Evolutionary conservation across 1,140 invertebrate species (phyloP), one percentile per base, ranked within the genome.

Genomic region (Penaeus indicus): DNA sequence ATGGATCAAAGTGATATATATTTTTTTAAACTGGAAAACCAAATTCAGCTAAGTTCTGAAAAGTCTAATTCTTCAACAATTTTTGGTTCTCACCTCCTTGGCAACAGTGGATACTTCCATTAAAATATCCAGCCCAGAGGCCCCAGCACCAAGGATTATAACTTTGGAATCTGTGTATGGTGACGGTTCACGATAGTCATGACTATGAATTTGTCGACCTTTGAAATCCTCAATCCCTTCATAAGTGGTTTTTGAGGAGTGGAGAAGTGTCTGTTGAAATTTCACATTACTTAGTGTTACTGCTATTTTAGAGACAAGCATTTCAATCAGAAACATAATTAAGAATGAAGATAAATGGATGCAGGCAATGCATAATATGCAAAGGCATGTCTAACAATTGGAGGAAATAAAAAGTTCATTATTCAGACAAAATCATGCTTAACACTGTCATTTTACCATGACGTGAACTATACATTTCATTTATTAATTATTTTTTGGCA

Each of bases 61-160:
- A 16, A 27, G 18, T 25, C 25, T 75, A n/a, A 25, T n/a, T 32
- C 25, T 75, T 5, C 0, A 27, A 75, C 1, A 75, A 25, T 0
- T 75, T 7, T 25, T 25, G 2, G 2, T 47, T 42, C 16, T 61
- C 82, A 88, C 86, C 64, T 88, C 67, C 61, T 82, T 88, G 54
- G 86, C 86, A 21, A 83, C 64, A 54, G 63, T 19, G 60, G 86
- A 27, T 16, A 88, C 19, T 27, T 88, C 86, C n/a, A 88, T 42
- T 16, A 67, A 69, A 54, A 88, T 88, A 42, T 88, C 86, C 38
- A 88, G 22, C 16, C 86, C 86, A 22, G 86, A 88, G n/a, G 86
- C 47, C 38, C 42, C 27, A 38, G 86, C 86, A 16, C 86, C 86
- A 10, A 88, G 61, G 22, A 88, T 47, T n/a, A 72, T 80, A 27